phyloP scores from a whole-genome alignment of 2,797 vertebrate genomes.

The Gymnothorax reevesii region DNA sequence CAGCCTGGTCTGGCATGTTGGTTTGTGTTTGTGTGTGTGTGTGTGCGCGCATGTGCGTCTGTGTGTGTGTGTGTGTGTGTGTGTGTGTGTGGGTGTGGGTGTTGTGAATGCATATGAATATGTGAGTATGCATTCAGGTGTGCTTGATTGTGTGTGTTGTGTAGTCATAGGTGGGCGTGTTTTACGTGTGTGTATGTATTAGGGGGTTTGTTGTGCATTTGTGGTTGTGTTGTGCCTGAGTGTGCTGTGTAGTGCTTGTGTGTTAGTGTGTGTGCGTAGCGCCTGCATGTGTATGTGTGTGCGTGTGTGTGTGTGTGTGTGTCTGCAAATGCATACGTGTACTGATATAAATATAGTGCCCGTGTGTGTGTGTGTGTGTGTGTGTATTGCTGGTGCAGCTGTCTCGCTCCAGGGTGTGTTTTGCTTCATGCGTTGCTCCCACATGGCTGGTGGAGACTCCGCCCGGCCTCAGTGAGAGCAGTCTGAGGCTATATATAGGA shows the following conservation, averaged over 20 bases:
- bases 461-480: conserved; percentile 39
- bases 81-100: neutral
- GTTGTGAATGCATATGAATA: too few species aligned
- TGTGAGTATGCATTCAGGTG: neutral
- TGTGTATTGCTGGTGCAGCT: neutral
- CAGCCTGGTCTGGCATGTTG: neutral
- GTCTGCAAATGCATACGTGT: too few species aligned
- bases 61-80: neutral
- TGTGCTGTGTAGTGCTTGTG: neutral
- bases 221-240: too few species aligned
- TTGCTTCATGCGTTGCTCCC: neutral
- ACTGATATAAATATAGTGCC: too few species aligned
- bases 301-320: neutral
- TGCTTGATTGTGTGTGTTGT: neutral
- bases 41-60: neutral
- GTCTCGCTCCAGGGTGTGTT: neutral
- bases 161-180: neutral
- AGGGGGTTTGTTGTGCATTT: neutral
- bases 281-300: neutral
- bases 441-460: conserved; percentile 4
- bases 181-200: neutral
- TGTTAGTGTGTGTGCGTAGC: neutral
- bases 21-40: neutral
- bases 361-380: neutral
- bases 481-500: conserved; percentile 18